Conservation (phyloP, 1,140 invertebrate genomes). For the Drosophila fuyamai region DNA sequence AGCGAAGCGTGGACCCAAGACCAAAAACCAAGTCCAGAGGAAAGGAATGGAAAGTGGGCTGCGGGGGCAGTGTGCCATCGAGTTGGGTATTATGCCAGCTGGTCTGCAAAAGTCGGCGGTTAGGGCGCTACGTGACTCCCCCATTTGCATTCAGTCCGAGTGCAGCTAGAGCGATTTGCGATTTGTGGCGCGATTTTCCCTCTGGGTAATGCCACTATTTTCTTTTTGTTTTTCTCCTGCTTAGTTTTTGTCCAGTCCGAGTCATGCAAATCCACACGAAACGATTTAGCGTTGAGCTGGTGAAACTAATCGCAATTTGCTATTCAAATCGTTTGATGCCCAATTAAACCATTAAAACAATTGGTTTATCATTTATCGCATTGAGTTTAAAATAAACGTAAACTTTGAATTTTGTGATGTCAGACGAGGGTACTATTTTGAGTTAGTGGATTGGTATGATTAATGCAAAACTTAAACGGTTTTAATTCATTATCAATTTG, state of each 20-base stretch:
- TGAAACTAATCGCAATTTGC: conserved; percentile 58
- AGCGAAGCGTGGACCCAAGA: conserved; percentile 46
- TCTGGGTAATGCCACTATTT: conserved; percentile 27
- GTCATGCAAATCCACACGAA: conserved; percentile 70
- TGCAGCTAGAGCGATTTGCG: conserved; percentile 50
- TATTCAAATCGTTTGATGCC: conserved; percentile 37
- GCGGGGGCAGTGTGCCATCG: conserved; percentile 47
- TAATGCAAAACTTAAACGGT: too few relatives aligned
- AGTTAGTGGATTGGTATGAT: too few relatives aligned
- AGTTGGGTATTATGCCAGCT: conserved; percentile 17
- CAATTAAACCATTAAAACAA: conserved; percentile 64
- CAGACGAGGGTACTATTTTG: background rate
- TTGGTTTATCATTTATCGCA: conserved; percentile 20
- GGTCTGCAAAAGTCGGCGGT: conserved; percentile 20
- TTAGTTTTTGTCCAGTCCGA: conserved; percentile 35
- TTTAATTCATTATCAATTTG: too few relatives aligned
- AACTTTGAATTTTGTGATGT: background rate
- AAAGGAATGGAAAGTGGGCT: conserved; percentile 37
- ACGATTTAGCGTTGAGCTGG: conserved; percentile 31
- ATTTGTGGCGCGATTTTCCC: conserved; percentile 42
- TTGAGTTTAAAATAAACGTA: conserved; percentile 3
- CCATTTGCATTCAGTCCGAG: conserved; percentile 12
- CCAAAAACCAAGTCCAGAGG: conserved; percentile 4
- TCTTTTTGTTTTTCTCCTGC: conserved; percentile 4
- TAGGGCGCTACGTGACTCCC: conserved; percentile 41